Conservation (phyloP, 2,888 invertebrate species). For the Cephus pygmeus region DNA sequence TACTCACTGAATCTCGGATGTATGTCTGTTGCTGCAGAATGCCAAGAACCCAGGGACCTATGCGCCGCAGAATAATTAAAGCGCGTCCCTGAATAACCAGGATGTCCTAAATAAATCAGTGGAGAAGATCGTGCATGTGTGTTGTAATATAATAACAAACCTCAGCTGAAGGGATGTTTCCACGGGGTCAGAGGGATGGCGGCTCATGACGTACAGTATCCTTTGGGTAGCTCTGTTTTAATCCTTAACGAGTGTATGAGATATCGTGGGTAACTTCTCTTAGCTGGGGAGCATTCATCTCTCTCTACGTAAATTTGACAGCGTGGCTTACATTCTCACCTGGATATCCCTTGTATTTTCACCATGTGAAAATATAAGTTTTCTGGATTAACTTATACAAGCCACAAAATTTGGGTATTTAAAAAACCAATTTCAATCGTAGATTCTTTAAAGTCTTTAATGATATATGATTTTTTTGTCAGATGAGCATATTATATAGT, state of each 20-base stretch:
- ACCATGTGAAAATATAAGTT: background rate
- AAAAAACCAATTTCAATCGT: background rate
- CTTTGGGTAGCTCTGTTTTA: slow-evolving; percentile 9
- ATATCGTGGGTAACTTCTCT: slow-evolving; percentile 13
- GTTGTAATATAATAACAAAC: background rate
- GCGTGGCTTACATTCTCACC: background rate
- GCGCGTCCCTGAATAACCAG: background rate
- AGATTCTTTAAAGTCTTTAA: background rate
- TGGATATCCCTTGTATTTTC: background rate
- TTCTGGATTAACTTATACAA: background rate
- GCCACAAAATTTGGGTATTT: background rate
- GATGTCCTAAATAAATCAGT: background rate
- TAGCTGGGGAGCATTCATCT: slow-evolving; percentile 14
- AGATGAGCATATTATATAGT: background rate
- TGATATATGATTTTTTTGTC: background rate
- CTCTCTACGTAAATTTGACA: slow-evolving; percentile 4
- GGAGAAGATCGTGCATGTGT: background rate
- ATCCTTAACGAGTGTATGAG: slow-evolving; percentile 18
- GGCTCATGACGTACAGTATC: background rate
- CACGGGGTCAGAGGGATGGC: background rate
- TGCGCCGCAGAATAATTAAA: background rate
- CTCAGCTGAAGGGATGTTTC: background rate
- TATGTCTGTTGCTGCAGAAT: background rate
- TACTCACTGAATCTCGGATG: background rate
- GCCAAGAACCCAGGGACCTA: background rate